Percentiles rank a stretch among this genome's conserved stretches.
Conservation (phyloP, 2,888 invertebrate genomes). For the Cosmia trapezina region DNA sequence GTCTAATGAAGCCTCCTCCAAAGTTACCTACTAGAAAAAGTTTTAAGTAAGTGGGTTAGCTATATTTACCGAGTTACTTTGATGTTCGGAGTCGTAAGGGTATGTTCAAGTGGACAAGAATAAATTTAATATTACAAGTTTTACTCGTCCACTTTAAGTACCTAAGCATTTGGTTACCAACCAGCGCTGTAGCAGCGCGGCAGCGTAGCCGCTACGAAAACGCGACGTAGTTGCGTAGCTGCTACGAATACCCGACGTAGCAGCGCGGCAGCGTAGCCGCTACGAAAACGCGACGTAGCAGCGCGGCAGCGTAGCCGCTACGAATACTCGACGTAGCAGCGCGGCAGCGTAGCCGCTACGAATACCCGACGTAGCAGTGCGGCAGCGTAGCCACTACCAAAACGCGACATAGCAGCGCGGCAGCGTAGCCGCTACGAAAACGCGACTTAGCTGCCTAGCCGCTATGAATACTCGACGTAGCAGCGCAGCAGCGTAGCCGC, state of each 20-base stretch:
- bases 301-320: background rate
- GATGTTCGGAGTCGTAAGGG: background rate
- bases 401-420: background rate
- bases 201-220: background rate
- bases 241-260: background rate
- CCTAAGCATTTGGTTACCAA: background rate
- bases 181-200: background rate
- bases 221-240: background rate
- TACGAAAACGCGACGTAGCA: background rate
- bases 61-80: conserved; percentile 34
- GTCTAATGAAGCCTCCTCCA: conserved; percentile 73
- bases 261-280: background rate
- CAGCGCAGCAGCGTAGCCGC: background rate
- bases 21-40: conserved; percentile 55
- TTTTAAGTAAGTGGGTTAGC: conserved; percentile 61
- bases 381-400: background rate
- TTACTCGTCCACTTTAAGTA: background rate
- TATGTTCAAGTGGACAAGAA: background rate
- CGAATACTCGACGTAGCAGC: background rate
- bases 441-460: background rate
- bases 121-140: too few relatives aligned
- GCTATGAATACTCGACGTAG: background rate
- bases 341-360: background rate
- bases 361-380: background rate
- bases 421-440: background rate